These are phyloP conservation scores for Percina caprodes DNA, from an alignment of 2,113 vertebrate species.

Conservation along the genomic window DNA sequence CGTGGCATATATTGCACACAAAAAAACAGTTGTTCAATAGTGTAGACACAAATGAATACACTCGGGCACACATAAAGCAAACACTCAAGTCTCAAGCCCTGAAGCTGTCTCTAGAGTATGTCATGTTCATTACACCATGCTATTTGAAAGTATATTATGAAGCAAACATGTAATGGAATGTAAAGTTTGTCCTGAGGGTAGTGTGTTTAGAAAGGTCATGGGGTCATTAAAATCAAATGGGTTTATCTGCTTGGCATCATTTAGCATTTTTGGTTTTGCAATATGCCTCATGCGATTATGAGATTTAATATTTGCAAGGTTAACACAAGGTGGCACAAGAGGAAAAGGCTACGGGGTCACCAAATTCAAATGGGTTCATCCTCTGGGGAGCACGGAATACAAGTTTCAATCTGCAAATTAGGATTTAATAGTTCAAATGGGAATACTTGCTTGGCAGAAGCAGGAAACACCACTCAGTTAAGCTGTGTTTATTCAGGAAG, in stretches of 20 bases:
- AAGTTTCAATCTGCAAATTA: not conserved
- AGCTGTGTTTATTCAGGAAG: conserved; percentile 12
- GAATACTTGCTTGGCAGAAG: not conserved
- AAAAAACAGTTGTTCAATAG: not conserved
- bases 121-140: conserved; percentile 3
- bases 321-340: not conserved
- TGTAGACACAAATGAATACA: conserved; percentile 4
- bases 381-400: not conserved
- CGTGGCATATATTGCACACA: not conserved
- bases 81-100: conserved; percentile 23
- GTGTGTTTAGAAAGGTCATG: not conserved
- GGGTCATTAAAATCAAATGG: conserved; percentile 9
- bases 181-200: not conserved
- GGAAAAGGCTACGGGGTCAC: not conserved
- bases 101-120: conserved; percentile 13
- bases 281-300: not conserved
- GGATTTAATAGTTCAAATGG: not conserved
- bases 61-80: conserved; percentile 10
- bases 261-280: not conserved
- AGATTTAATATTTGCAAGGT: not conserved
- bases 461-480: not conserved
- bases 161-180: not conserved
- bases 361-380: not conserved
- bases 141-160: conserved; percentile 1
- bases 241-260: not conserved